A percentile compares a stretch with the other conserved stretches of the same genome.
Evolutionary conservation across 2,113 vertebrate genomes (phyloP).

Genomic region (Dryoscopus gambensis): DNA sequence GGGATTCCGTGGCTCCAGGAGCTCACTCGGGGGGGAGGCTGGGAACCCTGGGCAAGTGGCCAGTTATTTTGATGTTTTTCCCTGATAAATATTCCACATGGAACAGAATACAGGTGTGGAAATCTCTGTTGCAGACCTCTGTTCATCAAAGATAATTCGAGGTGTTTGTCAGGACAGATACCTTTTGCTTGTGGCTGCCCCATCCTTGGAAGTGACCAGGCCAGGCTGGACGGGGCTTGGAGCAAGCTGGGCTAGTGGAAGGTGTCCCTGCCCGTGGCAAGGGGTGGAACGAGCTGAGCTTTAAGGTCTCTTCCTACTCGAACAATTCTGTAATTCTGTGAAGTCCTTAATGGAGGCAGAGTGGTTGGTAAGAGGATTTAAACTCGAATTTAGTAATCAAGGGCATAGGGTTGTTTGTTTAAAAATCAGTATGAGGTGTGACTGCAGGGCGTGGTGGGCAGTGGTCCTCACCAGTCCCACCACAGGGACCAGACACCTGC

Average conservation of each 20-base stretch:
- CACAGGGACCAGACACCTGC: neutral
- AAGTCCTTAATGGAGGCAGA: rapidly evolving
- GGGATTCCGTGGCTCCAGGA: too few species aligned
- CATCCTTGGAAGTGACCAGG: neutral
- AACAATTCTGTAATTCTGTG: neutral
- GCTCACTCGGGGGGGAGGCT: neutral
- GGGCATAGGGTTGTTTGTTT: neutral
- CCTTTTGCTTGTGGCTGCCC: neutral
- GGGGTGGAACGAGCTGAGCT: neutral
- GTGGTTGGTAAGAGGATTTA: neutral
- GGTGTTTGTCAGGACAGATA: neutral
- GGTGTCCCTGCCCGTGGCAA: neutral
- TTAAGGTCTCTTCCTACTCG: neutral
- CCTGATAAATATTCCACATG: neutral
- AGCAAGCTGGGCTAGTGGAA: neutral
- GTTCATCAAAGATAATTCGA: neutral
- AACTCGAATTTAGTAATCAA: neutral
- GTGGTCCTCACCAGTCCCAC: neutral
- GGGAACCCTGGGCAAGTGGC: neutral
- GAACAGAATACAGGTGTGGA: neutral
- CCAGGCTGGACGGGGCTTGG: neutral
- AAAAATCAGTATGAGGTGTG: rapidly evolving
- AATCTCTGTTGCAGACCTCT: neutral
- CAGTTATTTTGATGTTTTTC: rapidly evolving
- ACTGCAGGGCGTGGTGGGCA: rapidly evolving